These are phyloP conservation scores for Patiria pectinifera DNA, from an alignment of 53 echinoderm and acorn worm species.

Conservation along the genomic window DNA sequence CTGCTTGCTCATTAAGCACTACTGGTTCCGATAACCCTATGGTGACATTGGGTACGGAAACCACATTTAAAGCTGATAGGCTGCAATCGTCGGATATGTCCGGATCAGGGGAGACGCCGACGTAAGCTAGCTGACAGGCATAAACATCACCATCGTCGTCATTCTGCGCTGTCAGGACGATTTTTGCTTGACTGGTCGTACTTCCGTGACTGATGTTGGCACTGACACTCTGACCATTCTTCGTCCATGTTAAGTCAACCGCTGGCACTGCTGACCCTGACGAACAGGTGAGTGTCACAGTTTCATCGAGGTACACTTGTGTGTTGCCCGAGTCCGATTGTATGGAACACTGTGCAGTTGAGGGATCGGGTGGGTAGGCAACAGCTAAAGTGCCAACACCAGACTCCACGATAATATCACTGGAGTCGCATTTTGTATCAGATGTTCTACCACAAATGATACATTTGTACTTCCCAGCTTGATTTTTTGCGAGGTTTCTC, in stretches of 20 bases:
- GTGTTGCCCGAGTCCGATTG: conserved; percentile 39
- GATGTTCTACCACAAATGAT: conserved; percentile 12
- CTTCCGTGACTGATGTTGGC: neutral
- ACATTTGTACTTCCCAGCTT: conserved; percentile 18
- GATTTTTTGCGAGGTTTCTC: neutral
- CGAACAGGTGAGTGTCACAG: neutral
- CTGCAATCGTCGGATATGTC: conserved; percentile 24
- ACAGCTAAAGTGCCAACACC: neutral
- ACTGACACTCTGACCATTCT: neutral
- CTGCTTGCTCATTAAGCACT: neutral
- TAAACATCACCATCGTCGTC: neutral
- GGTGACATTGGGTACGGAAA: conserved; percentile 15
- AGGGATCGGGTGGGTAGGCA: conserved; percentile 8
- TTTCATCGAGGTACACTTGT: neutral
- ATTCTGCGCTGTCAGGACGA: conserved; percentile 2
- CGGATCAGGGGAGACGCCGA: neutral
- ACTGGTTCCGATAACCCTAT: conserved; percentile 21
- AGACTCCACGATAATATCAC: conserved; percentile 9
- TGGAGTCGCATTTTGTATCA: conserved; percentile 4
- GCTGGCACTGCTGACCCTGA: conserved; percentile 29
- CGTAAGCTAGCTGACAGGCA: conserved; percentile 13
- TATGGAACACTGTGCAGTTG: conserved; percentile 8
- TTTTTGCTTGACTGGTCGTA: neutral
- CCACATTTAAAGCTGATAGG: conserved; percentile 46
- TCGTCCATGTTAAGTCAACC: conserved; percentile 9